Base-by-base conservation (phyloP, 2,113 vertebrate genomes). In the Labeo catla region DNA sequence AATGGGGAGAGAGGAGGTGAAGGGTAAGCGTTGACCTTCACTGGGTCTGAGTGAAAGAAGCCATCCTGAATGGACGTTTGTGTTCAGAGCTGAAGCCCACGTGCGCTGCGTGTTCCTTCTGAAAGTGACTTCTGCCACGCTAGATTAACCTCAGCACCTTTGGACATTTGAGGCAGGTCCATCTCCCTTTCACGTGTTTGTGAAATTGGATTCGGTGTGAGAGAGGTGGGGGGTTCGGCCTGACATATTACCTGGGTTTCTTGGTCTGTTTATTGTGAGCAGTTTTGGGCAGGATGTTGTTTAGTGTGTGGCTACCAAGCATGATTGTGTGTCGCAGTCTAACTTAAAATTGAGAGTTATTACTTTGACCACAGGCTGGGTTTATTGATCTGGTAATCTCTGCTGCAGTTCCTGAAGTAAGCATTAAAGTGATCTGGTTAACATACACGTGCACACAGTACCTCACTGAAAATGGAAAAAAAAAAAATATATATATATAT, bases 101-200 rank as follows among this genome's bases (percentile, higher is more conserved):
- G 49, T 83, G 78, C 45, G 70, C 50, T 76, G 61, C 45, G 77
- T 63, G 77, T 86, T 77, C 80, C 63, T 81, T 34, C 43, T 83
- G 74, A 79, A 70, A 81, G 21, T 77, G 65, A 68, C 61, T 81
- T 80, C 63, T 61, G 61, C 70, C n/a, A 36, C 11, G 57, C 57
- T 47, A 88, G 87, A 88, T 88, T 88, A 88, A 78, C 84, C 74
- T 63, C 72, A 63, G 77, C 79, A 61, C 50, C 83, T 76, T 45
- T 70, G 8, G 76, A 85, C 70, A 70, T 63, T 72, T 86, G 61
- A 43, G 72, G 52, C 83, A 23, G 49, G 50, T 72, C 79, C 82
- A 34, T 76, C 21, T 61, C 54, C 34, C 28, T 43, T 47, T 45
- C 52, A 23, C 4, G 21, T 54, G 36, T 23, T 78, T 50, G n/a